phyloP scores from a whole-genome alignment of 1,140 invertebrate species.

The Trichonephila clavipes region DNA sequence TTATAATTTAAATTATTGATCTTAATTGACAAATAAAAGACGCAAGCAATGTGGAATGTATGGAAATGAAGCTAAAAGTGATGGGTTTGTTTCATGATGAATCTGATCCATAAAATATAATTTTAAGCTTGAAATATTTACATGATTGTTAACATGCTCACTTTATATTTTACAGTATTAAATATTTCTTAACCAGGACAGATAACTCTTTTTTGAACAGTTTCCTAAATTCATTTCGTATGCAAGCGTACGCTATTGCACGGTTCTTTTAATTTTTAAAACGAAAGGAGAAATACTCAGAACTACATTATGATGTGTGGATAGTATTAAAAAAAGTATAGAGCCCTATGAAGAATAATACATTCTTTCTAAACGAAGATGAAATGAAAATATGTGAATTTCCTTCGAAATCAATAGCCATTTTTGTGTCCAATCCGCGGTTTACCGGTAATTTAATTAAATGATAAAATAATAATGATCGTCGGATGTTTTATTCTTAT shows the following conservation, averaged over 20 bases:
- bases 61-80: background rate
- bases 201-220: background rate
- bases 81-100: background rate
- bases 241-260: background rate
- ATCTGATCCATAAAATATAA: constrained; percentile 1
- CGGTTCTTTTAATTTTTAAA: background rate
- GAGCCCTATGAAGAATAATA: background rate
- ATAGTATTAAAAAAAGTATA: constrained; percentile 12
- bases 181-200: background rate
- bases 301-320: background rate
- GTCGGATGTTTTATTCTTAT: too few relatives aligned
- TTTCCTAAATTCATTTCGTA: background rate
- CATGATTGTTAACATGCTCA: constrained; percentile 20
- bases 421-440: constrained; percentile 32
- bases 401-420: background rate
- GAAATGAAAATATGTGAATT: background rate
- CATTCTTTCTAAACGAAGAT: background rate
- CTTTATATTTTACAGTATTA: background rate
- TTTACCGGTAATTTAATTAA: background rate
- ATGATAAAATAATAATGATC: constrained; percentile 3
- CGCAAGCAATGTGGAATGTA: background rate
- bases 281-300: background rate
- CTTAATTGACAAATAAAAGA: too few relatives aligned
- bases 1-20: too few relatives aligned
- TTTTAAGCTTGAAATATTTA: background rate